Conservation (phyloP, 1,140 invertebrate species). For the Bombyx mori region ASM3026992v2 NC_085107.1:3078001-3078500, state of each 20-base stretch:
- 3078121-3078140: too few relatives aligned
- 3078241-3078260: too few relatives aligned
- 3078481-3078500: too few relatives aligned
- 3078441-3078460: slow-evolving; percentile 17
- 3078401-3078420: slow-evolving; percentile 17
- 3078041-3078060: slow-evolving; percentile 62
- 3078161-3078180: too few relatives aligned
- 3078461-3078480: too few relatives aligned
- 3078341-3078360: slow-evolving; percentile 27
- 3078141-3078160: too few relatives aligned
- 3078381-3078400: slow-evolving; percentile 37
- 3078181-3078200: too few relatives aligned
- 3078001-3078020: slow-evolving; percentile 57
- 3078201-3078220: too few relatives aligned
- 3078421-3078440: slow-evolving; percentile 18
- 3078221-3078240: too few relatives aligned
- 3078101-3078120: slow-evolving; percentile 37
- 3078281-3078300: slow-evolving; percentile 3
- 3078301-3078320: slow-evolving; percentile 8
- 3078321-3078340: slow-evolving; percentile 24
- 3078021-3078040: slow-evolving; percentile 66
- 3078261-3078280: too few relatives aligned
- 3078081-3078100: slow-evolving; percentile 67
- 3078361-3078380: slow-evolving; percentile 24
- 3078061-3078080: slow-evolving; percentile 64